phyloP scores from a whole-genome alignment of 2,888 invertebrate genomes.

The Plusia festucae region DNA sequence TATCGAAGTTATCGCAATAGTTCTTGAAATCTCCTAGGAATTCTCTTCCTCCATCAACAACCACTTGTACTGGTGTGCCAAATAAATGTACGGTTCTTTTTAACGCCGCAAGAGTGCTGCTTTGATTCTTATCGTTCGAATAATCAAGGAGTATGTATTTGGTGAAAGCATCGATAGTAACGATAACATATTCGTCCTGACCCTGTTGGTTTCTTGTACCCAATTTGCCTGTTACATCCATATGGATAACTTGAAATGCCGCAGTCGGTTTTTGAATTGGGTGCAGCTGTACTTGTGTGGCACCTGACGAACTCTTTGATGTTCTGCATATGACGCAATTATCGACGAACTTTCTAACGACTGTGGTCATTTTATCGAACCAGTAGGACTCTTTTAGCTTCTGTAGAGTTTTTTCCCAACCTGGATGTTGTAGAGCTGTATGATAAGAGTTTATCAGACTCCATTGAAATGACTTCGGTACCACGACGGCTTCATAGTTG shows the following conservation, averaged over 20 bases:
- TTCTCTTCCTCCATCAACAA: slow-evolving; percentile 43
- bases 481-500: slow-evolving; percentile 22
- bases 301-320: slow-evolving; percentile 47
- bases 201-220: slow-evolving; percentile 21
- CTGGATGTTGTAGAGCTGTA: slow-evolving; percentile 37
- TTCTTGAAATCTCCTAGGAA: slow-evolving; percentile 41
- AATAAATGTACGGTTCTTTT: slow-evolving; percentile 42
- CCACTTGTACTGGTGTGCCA: slow-evolving; percentile 32
- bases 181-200: slow-evolving; percentile 50
- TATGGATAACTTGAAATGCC: slow-evolving; percentile 43
- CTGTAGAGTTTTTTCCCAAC: slow-evolving; percentile 54
- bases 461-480: slow-evolving; percentile 55
- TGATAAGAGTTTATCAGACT: slow-evolving; percentile 52
- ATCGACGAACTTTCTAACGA: slow-evolving; percentile 16
- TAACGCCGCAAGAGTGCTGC: slow-evolving; percentile 25
- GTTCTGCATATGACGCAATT: slow-evolving; percentile 47
- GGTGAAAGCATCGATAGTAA: slow-evolving; percentile 41
- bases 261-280: slow-evolving; percentile 42
- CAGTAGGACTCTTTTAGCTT: slow-evolving; percentile 21
- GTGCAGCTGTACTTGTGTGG: slow-evolving; percentile 18
- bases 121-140: slow-evolving; percentile 17
- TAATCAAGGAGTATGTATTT: slow-evolving; percentile 40
- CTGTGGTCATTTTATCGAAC: slow-evolving; percentile 28
- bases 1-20: slow-evolving; percentile 30
- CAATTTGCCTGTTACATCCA: slow-evolving; percentile 53